Evolutionary conservation across 2,113 vertebrate genomes (phyloP), one percentile per base, ranked within the genome.

Genomic region (Amphiprion ocellaris): DNA sequence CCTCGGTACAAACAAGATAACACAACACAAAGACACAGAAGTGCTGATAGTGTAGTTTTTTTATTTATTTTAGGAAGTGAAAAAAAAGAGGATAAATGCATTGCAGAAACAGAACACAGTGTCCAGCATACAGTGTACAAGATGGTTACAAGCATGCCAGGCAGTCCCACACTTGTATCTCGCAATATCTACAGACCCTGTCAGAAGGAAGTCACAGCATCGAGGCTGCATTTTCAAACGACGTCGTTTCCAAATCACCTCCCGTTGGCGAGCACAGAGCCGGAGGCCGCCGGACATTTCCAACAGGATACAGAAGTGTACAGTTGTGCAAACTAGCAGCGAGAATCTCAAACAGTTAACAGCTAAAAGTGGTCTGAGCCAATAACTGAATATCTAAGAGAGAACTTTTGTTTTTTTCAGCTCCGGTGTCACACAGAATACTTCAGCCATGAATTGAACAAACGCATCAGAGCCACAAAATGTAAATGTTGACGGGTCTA

Each of bases 61-160:
- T 24, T 53, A 90, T 26, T 26, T 84, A 86, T 91, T 90, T 88
- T 30, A 83, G 87, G 86, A 85, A 87, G 86, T 90, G 89, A 69
- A 91, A 90, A 69, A 88, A 86, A 82, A 90, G 10, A 39, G 72
- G 81, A 53, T 84, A 76, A 83, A 88, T 87, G 85, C 69, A 52
- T 82, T 72, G 79, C 89, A 87, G 83, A 85, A 78, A 90, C 75
- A 86, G 62, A 72, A 77, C 73, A 65, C 78, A 61, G 83, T 80
- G 82, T 85, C 83, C 77, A 87, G 82, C 82, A 79, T 83, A 86
- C 77, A 90, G 82, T 81, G 85, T 75, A 87, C 63, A 89, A 69
- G 86, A 91, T 81, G 83, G 69, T 86, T 77, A 88, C 79, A 73
- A 84, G 77, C 85, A 86, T 77, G 83, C 71, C 73, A 82, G 80